Percentiles rank a stretch among this genome's conserved stretches.
Evolutionary conservation across 2,888 invertebrate genomes (phyloP).

Genomic region (Ectobius pallidus): DNA sequence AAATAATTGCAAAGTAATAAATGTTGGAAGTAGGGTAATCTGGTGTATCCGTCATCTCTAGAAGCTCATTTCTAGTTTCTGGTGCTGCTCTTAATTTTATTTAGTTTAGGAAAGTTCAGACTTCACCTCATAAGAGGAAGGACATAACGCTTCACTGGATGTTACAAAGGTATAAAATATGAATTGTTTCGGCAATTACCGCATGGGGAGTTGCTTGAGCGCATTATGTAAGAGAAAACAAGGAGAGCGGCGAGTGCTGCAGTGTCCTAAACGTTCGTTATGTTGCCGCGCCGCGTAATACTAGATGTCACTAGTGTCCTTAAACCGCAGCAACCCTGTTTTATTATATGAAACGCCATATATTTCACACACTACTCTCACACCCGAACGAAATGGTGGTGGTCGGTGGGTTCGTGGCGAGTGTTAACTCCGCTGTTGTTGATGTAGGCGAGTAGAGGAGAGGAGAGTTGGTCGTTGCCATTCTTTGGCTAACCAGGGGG

Average conservation of each 20-base stretch:
- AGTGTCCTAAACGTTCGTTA: conserved; percentile 18
- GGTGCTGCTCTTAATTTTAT: too few relatives aligned
- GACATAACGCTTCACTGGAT: too few relatives aligned
- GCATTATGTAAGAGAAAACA: conserved; percentile 14
- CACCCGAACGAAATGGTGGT: conserved; percentile 13
- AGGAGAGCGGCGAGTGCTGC: conserved; percentile 8
- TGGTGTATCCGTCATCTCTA: too few relatives aligned
- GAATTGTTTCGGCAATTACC: too few relatives aligned
- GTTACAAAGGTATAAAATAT: too few relatives aligned
- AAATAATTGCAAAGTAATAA: too few relatives aligned
- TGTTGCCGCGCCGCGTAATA: neutral
- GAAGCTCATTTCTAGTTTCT: too few relatives aligned
- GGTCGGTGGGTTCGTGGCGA: conserved; percentile 20
- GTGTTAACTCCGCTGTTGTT: conserved; percentile 25
- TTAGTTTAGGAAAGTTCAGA: too few relatives aligned
- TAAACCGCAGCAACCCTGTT: conserved; percentile 43
- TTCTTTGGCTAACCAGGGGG: conserved; percentile 43
- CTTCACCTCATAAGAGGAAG: too few relatives aligned
- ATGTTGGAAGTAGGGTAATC: too few relatives aligned
- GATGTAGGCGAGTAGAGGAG: conserved; percentile 25
- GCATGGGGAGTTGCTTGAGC: too few relatives aligned
- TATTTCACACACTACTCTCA: conserved; percentile 32
- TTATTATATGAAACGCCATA: conserved; percentile 44
- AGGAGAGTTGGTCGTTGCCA: conserved; percentile 32
- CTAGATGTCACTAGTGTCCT: conserved; percentile 34